A percentile compares a stretch with the other conserved stretches of the same genome.
These are phyloP conservation scores for Drosophila pseudotakahashii DNA, from an alignment of 2,888 invertebrate species.

Conservation along the genomic window DNA sequence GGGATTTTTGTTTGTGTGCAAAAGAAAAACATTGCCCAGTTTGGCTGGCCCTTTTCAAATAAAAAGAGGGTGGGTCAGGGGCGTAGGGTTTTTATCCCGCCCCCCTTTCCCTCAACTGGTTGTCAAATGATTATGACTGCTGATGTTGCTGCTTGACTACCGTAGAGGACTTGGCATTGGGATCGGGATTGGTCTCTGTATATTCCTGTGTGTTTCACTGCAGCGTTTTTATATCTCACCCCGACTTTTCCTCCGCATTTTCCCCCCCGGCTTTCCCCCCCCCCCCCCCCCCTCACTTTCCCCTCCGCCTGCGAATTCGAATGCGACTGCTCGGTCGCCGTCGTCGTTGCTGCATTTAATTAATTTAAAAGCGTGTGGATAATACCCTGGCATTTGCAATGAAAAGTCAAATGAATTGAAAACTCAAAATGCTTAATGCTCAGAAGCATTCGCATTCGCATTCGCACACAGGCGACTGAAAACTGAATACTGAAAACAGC, in stretches of 20 bases:
- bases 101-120: slow-evolving; percentile 7
- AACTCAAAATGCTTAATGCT: slow-evolving; percentile 70
- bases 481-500: neutral
- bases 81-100: neutral
- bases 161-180: neutral
- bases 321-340: slow-evolving; percentile 31
- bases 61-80: slow-evolving; percentile 15
- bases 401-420: slow-evolving; percentile 80
- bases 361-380: slow-evolving; percentile 83
- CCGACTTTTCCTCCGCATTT: neutral
- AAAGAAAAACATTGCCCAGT: slow-evolving; percentile 17
- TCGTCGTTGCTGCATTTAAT: slow-evolving; percentile 73
- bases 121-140: slow-evolving; percentile 16
- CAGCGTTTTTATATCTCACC: slow-evolving; percentile 15
- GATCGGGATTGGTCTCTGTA: neutral
- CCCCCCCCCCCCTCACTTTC: neutral
- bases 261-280: neutral
- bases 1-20: neutral
- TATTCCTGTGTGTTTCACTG: neutral
- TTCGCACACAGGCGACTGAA: slow-evolving; percentile 9
- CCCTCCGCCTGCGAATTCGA: too few species aligned
- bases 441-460: slow-evolving; percentile 52
- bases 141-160: slow-evolving; percentile 22
- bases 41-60: slow-evolving; percentile 9
- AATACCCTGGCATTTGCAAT: slow-evolving; percentile 74